Evolutionary conservation across 1,140 invertebrate species (phyloP).

Genomic region (Apis cerana): DNA sequence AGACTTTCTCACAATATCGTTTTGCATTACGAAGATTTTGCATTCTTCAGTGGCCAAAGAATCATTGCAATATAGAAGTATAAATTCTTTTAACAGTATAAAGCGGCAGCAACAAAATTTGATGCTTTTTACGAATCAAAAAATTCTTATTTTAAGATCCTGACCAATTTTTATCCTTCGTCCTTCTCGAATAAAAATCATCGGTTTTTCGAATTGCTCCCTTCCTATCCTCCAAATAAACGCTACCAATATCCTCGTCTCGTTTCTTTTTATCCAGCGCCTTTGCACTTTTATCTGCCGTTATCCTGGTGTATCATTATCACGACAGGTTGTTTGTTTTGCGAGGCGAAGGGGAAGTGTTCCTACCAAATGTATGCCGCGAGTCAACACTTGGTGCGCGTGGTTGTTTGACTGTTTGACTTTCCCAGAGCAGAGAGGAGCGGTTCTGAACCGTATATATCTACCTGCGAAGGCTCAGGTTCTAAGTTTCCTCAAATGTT

Average conservation of each 20-base stretch:
- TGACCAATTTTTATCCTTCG: not conserved
- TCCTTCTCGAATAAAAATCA: not conserved
- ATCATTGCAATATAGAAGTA: too few relatives aligned
- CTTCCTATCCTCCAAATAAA: not conserved
- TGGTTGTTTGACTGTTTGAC: slow-evolving; percentile 79
- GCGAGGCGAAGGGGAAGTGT: slow-evolving; percentile 65
- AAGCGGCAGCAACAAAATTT: too few relatives aligned
- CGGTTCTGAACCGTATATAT: slow-evolving; percentile 62
- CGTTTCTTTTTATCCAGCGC: not conserved
- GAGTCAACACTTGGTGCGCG: slow-evolving; percentile 76
- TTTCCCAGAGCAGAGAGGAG: slow-evolving; percentile 77
- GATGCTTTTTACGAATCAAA: too few relatives aligned
- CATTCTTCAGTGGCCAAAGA: not conserved
- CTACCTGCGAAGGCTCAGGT: slow-evolving; percentile 67
- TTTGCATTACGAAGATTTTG: not conserved
- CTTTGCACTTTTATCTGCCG: slow-evolving; percentile 60
- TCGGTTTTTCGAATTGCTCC: not conserved
- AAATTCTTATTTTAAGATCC: too few relatives aligned
- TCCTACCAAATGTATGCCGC: slow-evolving; percentile 75
- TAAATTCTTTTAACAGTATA: too few relatives aligned
- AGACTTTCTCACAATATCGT: not conserved
- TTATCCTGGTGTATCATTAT: slow-evolving; percentile 75
- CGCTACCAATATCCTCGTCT: slow-evolving; percentile 37
- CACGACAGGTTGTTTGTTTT: slow-evolving; percentile 78
- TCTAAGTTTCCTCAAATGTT: slow-evolving; percentile 75